Conservation (phyloP, 2,888 invertebrate species). For the Folsomia manolachei region DNA sequence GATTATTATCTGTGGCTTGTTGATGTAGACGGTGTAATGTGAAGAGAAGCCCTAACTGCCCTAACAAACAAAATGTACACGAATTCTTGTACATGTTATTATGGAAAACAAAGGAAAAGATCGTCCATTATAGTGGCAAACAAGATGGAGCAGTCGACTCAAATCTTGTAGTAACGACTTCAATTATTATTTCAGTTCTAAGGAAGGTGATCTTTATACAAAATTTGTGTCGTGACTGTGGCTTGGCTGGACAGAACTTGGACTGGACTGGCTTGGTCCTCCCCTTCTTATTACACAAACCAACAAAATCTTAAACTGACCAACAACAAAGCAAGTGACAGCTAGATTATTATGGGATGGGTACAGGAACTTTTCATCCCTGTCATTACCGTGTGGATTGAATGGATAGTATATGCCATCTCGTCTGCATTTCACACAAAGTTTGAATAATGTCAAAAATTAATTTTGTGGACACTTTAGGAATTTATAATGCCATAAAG, state of each 20-base stretch:
- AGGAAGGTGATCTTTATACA: neutral
- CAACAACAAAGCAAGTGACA: neutral
- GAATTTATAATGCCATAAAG: neutral
- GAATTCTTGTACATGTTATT: slow-evolving; percentile 1
- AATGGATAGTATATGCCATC: too few species aligned
- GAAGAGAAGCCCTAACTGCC: neutral
- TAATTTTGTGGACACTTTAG: slow-evolving; percentile 2
- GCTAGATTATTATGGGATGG: too few species aligned
- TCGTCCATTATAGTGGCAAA: slow-evolving; percentile 8
- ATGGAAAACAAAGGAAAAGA: slow-evolving; percentile 10
- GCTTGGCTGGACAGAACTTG: neutral
- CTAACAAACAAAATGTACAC: neutral
- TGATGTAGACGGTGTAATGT: slow-evolving; percentile 14
- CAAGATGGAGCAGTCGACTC: slow-evolving; percentile 1
- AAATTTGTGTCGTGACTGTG: neutral
- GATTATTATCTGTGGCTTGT: slow-evolving; percentile 10
- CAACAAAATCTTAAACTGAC: neutral
- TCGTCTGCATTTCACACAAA: neutral
- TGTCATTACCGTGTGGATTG: too few species aligned
- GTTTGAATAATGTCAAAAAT: slow-evolving; percentile 3
- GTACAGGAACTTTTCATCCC: too few species aligned
- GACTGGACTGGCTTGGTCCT: neutral
- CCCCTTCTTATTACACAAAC: neutral
- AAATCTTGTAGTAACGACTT: too few species aligned
- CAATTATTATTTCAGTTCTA: neutral